These are phyloP conservation scores for Sthenelais limicola DNA, from an alignment of 2,888 invertebrate species.

Conservation along the genomic window DNA sequence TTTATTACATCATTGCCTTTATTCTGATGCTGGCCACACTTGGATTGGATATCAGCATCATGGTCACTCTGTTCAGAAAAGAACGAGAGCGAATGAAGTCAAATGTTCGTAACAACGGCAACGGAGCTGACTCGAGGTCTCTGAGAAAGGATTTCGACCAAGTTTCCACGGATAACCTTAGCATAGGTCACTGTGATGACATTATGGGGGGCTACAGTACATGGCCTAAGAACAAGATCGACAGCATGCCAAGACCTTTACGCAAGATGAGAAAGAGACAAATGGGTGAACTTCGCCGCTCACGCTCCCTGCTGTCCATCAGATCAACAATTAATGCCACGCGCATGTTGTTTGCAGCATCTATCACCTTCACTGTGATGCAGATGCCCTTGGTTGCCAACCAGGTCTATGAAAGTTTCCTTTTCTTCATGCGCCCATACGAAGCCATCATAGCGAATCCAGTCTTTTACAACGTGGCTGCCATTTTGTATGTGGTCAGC, in stretches of 20 bases:
- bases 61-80: neutral
- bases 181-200: constrained; percentile 15
- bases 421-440: neutral
- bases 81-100: neutral
- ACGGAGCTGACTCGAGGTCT: neutral
- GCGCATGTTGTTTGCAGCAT: constrained; percentile 27
- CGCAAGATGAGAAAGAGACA: neutral
- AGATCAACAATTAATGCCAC: constrained; percentile 24
- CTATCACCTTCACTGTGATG: constrained; percentile 10
- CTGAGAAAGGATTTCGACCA: constrained; percentile 11
- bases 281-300: constrained; percentile 22
- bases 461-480: neutral
- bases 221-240: neutral
- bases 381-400: neutral
- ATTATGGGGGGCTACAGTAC: neutral
- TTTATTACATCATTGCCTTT: neutral
- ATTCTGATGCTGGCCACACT: constrained; percentile 10
- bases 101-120: neutral
- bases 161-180: constrained; percentile 15
- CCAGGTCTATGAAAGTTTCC: neutral
- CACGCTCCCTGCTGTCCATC: constrained; percentile 1
- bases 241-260: constrained; percentile 11
- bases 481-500: neutral
- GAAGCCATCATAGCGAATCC: neutral
- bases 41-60: constrained; percentile 26